Percentiles rank a stretch among this genome's conserved stretches.
Conservation (phyloP, 2,797 vertebrate genomes). For the Neosilurus hyrtlii region DNA sequence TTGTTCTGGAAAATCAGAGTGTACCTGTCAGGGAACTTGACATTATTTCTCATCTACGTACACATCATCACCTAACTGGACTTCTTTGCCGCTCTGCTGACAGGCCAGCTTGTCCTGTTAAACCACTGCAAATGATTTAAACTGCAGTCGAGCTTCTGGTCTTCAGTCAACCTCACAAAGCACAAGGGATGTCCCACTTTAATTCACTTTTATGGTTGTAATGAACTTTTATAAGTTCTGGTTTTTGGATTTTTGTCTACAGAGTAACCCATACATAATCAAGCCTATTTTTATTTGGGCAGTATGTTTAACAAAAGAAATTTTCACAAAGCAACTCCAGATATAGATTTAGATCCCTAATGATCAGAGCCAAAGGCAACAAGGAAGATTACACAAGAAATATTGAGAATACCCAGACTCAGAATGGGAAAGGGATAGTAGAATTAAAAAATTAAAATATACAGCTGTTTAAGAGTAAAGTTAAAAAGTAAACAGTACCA, state of each 20-base stretch:
- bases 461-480: background rate
- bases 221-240: no score
- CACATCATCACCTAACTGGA: background rate
- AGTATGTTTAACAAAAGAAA: background rate
- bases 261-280: background rate
- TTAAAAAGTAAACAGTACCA: background rate
- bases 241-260: background rate
- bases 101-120: background rate
- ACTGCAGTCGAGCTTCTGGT: background rate
- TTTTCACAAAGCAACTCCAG: background rate
- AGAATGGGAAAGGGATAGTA: background rate
- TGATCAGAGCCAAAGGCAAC: background rate
- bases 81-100: background rate
- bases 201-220: background rate
- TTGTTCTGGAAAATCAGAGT: background rate
- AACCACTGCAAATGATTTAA: slow-evolving; percentile 5
- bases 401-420: background rate
- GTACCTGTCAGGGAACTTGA: background rate
- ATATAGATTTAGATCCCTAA: background rate
- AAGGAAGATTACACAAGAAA: background rate
- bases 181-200: background rate
- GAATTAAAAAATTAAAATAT: background rate
- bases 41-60: background rate
- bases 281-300: background rate
- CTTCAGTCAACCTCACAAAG: background rate